Evolutionary conservation across 2,113 vertebrate species (phyloP).

Genomic region (Bettongia penicillata): DNA sequence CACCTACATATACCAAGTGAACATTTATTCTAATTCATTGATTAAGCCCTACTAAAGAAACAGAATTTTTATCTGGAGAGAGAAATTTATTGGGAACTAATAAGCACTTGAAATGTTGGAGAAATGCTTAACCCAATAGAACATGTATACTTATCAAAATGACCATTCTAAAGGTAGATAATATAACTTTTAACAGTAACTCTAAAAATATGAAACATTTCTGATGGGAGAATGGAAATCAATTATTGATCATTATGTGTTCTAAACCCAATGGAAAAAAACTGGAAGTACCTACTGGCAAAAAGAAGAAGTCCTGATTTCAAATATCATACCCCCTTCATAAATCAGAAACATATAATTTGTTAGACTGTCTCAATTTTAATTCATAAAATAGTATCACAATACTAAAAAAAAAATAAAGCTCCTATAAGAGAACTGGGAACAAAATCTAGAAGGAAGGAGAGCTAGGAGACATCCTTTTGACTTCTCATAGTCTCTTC

Average conservation of each 20-base stretch:
- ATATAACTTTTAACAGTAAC: background rate
- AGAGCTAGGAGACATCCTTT: background rate
- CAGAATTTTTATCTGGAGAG: background rate
- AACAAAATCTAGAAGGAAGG: background rate
- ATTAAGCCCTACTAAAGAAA: background rate
- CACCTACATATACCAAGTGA: background rate
- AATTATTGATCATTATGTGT: background rate
- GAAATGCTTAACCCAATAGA: background rate
- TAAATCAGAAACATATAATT: background rate
- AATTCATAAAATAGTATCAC: background rate
- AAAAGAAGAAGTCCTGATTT: background rate
- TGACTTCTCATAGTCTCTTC: background rate
- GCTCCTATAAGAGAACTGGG: background rate
- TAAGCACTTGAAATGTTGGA: background rate
- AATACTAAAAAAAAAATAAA: background rate
- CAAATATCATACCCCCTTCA: background rate
- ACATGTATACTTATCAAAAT: background rate
- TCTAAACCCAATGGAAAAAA: background rate
- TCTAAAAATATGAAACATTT: background rate
- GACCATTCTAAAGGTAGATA: background rate
- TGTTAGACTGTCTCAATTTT: background rate
- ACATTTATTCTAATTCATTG: background rate
- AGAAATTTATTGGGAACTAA: background rate
- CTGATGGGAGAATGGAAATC: background rate
- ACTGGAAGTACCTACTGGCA: background rate